Conservation (phyloP, 2,888 invertebrate species). For the Tineola bisselliella region DNA sequence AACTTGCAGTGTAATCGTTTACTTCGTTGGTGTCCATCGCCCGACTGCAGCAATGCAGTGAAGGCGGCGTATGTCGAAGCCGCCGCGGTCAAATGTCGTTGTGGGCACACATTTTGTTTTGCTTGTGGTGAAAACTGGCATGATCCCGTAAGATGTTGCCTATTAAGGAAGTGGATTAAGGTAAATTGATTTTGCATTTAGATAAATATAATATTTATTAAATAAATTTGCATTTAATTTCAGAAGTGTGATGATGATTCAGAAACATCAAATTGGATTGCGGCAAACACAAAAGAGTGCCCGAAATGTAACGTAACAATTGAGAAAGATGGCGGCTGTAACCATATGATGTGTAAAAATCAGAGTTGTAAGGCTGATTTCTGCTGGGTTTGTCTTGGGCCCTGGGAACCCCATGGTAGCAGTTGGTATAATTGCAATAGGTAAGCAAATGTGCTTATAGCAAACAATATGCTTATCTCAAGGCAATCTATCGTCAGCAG, state of each 20-base stretch:
- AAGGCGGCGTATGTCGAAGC: slow-evolving; percentile 92
- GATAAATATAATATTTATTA: neutral
- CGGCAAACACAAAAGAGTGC: slow-evolving; percentile 99
- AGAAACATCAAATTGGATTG: slow-evolving; percentile 99
- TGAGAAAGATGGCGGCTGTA: slow-evolving; percentile 97
- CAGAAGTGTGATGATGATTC: slow-evolving; percentile 98
- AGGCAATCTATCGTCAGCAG: no score
- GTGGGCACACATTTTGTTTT: slow-evolving; percentile 95
- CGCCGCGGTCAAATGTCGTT: slow-evolving; percentile 92
- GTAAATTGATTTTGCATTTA: slow-evolving; percentile 22
- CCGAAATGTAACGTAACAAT: slow-evolving; percentile 98
- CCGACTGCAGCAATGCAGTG: slow-evolving; percentile 96
- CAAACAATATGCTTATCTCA: no score
- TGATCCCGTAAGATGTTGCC: slow-evolving; percentile 95
- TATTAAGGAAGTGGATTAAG: slow-evolving; percentile 96
- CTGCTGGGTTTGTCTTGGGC: slow-evolving; percentile 99
- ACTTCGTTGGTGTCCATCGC: slow-evolving; percentile 97
- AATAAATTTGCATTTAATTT: neutral
- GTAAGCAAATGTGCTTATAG: no score
- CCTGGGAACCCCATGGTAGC: slow-evolving; percentile 98
- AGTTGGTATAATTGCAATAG: slow-evolving; percentile 99
- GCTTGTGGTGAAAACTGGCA: slow-evolving; percentile 98
- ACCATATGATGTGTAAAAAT: slow-evolving; percentile 99
- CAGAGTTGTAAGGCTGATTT: slow-evolving; percentile 98
- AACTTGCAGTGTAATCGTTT: slow-evolving; percentile 92